Base-by-base conservation (phyloP, 2,113 vertebrate genomes). In the Lichenostomus cassidix region DNA sequence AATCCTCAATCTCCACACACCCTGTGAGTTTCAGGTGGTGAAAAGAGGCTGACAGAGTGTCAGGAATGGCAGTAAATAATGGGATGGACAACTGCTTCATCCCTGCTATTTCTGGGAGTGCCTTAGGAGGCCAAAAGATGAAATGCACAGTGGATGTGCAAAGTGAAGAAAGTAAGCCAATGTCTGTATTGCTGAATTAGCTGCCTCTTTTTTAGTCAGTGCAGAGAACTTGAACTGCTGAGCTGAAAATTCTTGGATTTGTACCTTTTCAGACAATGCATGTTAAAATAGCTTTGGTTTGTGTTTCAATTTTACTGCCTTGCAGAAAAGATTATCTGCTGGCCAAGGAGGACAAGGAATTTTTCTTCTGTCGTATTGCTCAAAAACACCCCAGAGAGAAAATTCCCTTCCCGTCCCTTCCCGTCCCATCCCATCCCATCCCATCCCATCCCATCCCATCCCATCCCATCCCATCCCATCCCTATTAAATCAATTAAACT, bases 1-100 rank as follows among this genome's bases (percentile, higher is more conserved):
- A 27, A 3, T 1, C 17, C 22, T 60, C 25, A 16, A 49, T 11
- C n/a, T 27, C 2, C 3, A 9, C 50, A 28, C 8, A 20, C 1
- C 3, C 10, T 55, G 19, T 25, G 21, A 67, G 24, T 5, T 81
- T 35, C 20, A 67, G 55, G 9, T 23, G 33, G 10, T n/a, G 60
- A 37, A 46, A 69, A 50, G 77, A 53, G n/a, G 46, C 39, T 78
- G 60, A 35, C 1, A 9, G 52, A 13, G 4, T 41, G 33, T 29
- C 74, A 69, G 62, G 69, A 78, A 9, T 0, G 55, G 28, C 56
- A 87, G 19, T 10, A 71, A 75, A 75, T 52, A 22, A 59, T 2
- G 5, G 53, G 29, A 37, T 29, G 35, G 44, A 13, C 41, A 74
- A 25, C 42, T 29, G 44, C 29, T 62, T 28, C 56, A 29, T 12